These are phyloP conservation scores for Neodon shergylaensis DNA, from an alignment of 2,113 vertebrate species.

Conservation along the genomic window DNA sequence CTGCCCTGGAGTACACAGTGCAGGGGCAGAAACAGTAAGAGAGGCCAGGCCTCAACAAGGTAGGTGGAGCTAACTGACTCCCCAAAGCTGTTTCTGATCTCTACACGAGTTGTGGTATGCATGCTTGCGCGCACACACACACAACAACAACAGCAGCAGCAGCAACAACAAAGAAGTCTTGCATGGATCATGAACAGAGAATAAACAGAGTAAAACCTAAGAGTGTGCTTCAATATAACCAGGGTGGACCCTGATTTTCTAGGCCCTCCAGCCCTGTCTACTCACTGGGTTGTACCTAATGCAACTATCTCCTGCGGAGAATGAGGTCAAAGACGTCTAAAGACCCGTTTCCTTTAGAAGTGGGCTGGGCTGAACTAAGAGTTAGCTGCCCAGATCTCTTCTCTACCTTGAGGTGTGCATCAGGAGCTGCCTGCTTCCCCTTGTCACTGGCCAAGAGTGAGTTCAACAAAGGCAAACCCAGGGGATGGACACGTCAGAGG, in stretches of 20 bases:
- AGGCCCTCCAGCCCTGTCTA: neutral
- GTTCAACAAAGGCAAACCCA: constrained; percentile 6
- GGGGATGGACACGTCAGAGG: neutral
- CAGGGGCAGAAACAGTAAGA: neutral
- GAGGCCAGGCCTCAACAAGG: neutral
- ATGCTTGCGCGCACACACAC: neutral
- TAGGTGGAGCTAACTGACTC: neutral
- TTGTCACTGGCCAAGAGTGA: neutral
- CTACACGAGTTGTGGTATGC: neutral
- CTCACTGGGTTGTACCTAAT: neutral
- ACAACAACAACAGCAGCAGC: neutral
- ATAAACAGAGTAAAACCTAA: neutral
- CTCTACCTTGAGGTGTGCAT: neutral
- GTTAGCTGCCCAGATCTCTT: neutral
- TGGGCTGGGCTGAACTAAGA: neutral
- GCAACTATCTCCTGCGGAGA: neutral
- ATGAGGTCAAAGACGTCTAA: neutral
- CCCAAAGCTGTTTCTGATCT: neutral
- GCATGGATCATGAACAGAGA: neutral
- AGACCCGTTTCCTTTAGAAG: neutral
- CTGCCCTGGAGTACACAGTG: neutral
- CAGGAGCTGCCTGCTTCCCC: neutral
- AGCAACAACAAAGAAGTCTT: neutral
- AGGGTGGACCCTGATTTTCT: neutral
- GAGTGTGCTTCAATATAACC: neutral